phyloP scores from a whole-genome alignment of 2,113 vertebrate genomes.

The Gracilinanus agilis region DNA sequence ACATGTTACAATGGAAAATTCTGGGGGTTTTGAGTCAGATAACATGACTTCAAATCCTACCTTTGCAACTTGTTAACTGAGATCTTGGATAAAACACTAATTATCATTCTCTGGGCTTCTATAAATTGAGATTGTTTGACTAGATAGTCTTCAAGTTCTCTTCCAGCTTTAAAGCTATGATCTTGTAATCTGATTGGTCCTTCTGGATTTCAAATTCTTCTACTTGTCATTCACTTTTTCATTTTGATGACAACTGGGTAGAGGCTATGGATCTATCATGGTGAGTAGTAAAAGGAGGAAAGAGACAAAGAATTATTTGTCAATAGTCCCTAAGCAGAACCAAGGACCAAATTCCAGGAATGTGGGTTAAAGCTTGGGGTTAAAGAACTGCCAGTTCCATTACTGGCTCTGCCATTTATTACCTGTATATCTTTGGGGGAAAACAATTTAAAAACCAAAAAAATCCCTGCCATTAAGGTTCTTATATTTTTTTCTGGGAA shows the following conservation, averaged over 20 bases:
- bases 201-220: not conserved
- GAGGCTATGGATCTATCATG: not conserved
- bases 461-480: not conserved
- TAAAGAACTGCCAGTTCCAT: not conserved
- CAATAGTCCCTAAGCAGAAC: not conserved
- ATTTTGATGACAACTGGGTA: not conserved
- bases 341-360: not conserved
- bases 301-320: not conserved
- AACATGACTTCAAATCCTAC: not conserved
- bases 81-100: not conserved
- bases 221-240: not conserved
- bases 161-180: not conserved
- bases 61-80: not conserved
- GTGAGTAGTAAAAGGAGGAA: not conserved
- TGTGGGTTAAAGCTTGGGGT: not conserved
- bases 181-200: not conserved
- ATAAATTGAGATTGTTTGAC: not conserved
- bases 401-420: not conserved
- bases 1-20: not conserved
- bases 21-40: not conserved
- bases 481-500: not conserved
- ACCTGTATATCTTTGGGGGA: not conserved
- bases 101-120: not conserved
- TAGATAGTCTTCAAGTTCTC: not conserved
- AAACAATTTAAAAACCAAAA: not conserved